Evolutionary conservation across 1,140 invertebrate species (phyloP).

Genomic region (Neotoxoptera formosana): DNA sequence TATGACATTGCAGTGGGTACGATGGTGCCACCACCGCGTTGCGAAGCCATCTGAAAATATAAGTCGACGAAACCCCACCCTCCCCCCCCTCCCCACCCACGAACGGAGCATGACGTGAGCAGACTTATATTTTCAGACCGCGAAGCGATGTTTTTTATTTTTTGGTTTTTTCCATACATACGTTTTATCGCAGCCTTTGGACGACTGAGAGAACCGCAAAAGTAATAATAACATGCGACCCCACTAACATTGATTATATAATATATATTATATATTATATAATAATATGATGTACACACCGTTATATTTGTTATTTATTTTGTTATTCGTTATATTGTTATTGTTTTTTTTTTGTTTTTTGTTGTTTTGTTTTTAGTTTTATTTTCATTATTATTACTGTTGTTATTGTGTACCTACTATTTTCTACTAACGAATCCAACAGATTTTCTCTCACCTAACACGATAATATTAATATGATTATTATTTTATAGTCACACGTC

Average conservation of each 20-base stretch:
- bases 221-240: not conserved
- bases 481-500: too few relatives aligned
- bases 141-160: not conserved
- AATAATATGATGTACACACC: not conserved
- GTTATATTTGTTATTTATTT: not conserved
- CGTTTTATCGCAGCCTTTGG: conserved; percentile 12
- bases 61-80: not conserved
- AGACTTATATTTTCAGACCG: conserved; percentile 15
- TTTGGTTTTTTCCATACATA: not conserved
- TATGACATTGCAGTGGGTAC: not conserved
- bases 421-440: not conserved
- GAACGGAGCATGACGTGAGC: not conserved
- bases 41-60: conserved; percentile 29
- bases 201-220: conserved; percentile 7
- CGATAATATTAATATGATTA: too few relatives aligned
- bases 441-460: not conserved
- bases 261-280: not conserved
- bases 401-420: not conserved
- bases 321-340: not conserved
- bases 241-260: not conserved
- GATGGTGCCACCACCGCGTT: not conserved
- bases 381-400: not conserved
- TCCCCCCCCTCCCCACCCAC: not conserved
- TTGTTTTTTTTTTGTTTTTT: not conserved
- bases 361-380: too few relatives aligned